These are phyloP conservation scores for Labroides dimidiatus DNA, from an alignment of 2,797 vertebrate species.

Conservation along the genomic window DNA sequence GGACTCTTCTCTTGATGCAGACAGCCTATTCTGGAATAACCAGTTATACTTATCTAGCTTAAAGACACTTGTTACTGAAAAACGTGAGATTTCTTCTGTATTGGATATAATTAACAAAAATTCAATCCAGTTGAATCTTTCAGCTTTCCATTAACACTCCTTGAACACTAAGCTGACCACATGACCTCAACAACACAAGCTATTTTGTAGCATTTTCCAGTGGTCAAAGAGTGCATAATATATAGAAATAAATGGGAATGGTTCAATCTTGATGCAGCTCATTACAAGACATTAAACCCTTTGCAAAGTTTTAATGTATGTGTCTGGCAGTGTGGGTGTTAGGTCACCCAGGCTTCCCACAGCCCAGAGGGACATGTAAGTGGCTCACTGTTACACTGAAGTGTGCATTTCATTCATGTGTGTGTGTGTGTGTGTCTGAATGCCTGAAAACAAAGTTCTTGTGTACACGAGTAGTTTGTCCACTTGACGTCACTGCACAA, in stretches of 20 bases:
- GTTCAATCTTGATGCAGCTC: slow-evolving; percentile 10
- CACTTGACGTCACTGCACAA: slow-evolving; percentile 26
- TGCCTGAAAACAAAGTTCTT: slow-evolving; percentile 6
- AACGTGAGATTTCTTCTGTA: background rate
- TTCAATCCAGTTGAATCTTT: background rate
- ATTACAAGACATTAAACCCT: slow-evolving; percentile 6
- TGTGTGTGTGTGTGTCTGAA: slow-evolving; percentile 7
- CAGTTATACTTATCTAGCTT: background rate
- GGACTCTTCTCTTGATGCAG: background rate
- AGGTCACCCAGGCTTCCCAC: slow-evolving; percentile 17
- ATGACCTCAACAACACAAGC: background rate
- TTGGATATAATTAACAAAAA: background rate
- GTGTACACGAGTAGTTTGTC: slow-evolving; percentile 60
- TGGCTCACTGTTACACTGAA: slow-evolving; percentile 31
- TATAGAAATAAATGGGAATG: slow-evolving; percentile 1
- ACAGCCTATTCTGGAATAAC: background rate
- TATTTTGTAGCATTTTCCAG: slow-evolving; percentile 2
- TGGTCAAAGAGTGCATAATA: slow-evolving; percentile 33
- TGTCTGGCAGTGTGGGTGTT: background rate
- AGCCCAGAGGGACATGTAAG: slow-evolving; percentile 5
- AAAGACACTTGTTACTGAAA: background rate
- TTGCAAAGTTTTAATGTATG: background rate
- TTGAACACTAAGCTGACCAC: background rate
- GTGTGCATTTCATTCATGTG: background rate
- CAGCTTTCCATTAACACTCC: background rate